Conservation (phyloP, 2,113 vertebrate species). For the Raja brachyura region DNA sequence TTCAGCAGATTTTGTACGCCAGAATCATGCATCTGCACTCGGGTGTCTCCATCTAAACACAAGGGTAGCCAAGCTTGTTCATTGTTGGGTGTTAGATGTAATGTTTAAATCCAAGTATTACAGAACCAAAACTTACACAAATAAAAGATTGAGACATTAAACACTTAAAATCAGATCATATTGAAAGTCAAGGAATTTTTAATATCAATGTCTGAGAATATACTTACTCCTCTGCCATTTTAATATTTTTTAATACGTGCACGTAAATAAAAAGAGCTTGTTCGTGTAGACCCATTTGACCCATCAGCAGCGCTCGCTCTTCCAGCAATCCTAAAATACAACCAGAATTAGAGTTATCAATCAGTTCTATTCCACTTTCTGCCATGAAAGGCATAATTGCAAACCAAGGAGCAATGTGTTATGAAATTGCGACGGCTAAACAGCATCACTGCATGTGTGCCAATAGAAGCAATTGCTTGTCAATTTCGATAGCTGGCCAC, state of each 20-base stretch:
- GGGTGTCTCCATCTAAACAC: too few relatives aligned
- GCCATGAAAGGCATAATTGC: neutral
- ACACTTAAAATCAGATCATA: neutral
- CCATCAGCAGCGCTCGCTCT: conserved; percentile 85
- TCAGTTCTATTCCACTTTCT: neutral
- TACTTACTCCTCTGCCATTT: conserved; percentile 86
- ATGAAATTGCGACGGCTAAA: neutral
- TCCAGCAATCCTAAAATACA: conserved; percentile 74
- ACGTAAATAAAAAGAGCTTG: conserved; percentile 97
- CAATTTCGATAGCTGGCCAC: too few relatives aligned
- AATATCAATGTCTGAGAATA: neutral
- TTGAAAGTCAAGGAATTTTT: conserved; percentile 2
- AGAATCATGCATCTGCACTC: too few relatives aligned
- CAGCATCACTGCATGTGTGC: too few relatives aligned
- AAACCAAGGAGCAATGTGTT: neutral
- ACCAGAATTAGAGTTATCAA: neutral
- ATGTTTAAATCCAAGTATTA: neutral
- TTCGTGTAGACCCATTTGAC: conserved; percentile 94
- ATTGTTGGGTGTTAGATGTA: neutral
- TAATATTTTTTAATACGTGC: conserved; percentile 81
- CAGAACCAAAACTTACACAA: neutral
- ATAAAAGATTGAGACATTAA: neutral
- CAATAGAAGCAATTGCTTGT: too few relatives aligned
- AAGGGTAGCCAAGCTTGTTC: neutral
- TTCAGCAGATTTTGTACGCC: too few relatives aligned